Conservation (phyloP, 2,113 vertebrate species). For the Otolemur garnettii region DNA sequence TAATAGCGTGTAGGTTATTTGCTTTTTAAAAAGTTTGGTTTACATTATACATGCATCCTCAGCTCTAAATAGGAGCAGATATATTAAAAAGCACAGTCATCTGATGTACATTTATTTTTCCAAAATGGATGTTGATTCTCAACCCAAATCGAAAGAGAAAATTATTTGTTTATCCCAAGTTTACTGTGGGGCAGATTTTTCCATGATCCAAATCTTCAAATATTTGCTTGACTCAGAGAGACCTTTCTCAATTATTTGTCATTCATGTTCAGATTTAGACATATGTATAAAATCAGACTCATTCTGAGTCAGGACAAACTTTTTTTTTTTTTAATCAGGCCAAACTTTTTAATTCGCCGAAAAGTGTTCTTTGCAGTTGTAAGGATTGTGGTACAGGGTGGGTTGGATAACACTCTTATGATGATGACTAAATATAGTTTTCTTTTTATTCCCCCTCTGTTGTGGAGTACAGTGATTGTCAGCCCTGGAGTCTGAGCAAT, state of each 20-base stretch:
- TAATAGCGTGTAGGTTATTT: background rate
- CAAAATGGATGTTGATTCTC: background rate
- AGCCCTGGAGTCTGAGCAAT: background rate
- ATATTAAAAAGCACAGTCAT: background rate
- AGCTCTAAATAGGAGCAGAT: background rate
- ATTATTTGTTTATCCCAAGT: background rate
- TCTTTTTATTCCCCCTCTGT: background rate
- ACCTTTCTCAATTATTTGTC: background rate
- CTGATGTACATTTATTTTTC: constrained; percentile 15
- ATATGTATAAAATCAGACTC: background rate
- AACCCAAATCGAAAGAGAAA: constrained; percentile 33
- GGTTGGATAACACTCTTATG: background rate
- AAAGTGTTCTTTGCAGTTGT: background rate
- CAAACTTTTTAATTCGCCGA: background rate
- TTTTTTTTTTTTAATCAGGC: background rate
- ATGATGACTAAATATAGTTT: background rate
- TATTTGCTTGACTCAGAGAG: background rate
- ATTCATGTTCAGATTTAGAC: background rate
- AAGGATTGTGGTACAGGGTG: background rate
- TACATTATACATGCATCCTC: background rate
- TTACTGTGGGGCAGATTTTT: background rate
- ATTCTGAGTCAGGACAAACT: constrained; percentile 4
- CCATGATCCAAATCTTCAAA: background rate
- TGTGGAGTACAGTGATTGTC: background rate
- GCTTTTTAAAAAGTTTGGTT: background rate